phyloP scores from a whole-genome alignment of 1,140 invertebrate genomes.

The Papilio aristodemus region DNA sequence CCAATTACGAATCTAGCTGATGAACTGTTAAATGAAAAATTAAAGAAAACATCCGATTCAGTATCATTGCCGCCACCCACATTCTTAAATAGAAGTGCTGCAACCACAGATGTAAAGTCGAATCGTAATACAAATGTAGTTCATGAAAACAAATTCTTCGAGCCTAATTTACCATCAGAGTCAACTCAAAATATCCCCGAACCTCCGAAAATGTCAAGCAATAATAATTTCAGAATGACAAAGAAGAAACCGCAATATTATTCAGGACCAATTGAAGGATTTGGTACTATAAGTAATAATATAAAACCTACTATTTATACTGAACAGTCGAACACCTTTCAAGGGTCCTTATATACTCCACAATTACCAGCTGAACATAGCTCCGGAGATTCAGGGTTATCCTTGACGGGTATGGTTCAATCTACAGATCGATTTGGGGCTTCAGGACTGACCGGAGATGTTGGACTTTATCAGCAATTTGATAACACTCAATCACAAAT shows the following conservation, averaged over 20 bases:
- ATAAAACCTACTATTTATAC: constrained; percentile 58
- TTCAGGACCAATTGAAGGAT: constrained; percentile 74
- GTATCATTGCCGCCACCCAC: constrained; percentile 17
- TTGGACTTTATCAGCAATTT: constrained; percentile 35
- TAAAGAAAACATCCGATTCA: background rate
- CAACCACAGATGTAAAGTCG: background rate
- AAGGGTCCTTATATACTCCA: constrained; percentile 62
- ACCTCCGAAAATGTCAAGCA: constrained; percentile 62
- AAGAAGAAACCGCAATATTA: constrained; percentile 76
- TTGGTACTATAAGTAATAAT: constrained; percentile 67
- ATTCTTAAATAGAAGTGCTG: constrained; percentile 34
- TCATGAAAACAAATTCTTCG: constrained; percentile 20
- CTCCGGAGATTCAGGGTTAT: background rate
- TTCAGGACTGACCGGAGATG: constrained; percentile 36
- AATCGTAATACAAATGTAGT: background rate
- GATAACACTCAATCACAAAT: constrained; percentile 40
- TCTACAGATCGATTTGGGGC: constrained; percentile 46
- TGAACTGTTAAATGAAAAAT: constrained; percentile 12
- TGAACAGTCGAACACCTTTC: constrained; percentile 47
- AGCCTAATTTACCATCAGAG: constrained; percentile 37
- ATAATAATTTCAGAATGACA: constrained; percentile 65
- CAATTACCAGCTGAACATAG: constrained; percentile 29
- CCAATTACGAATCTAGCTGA: constrained; percentile 23
- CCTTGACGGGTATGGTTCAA: constrained; percentile 27
- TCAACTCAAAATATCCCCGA: constrained; percentile 49